Conservation (phyloP, 2,797 vertebrate species). For the Acrocephalus scirpaceus region DNA sequence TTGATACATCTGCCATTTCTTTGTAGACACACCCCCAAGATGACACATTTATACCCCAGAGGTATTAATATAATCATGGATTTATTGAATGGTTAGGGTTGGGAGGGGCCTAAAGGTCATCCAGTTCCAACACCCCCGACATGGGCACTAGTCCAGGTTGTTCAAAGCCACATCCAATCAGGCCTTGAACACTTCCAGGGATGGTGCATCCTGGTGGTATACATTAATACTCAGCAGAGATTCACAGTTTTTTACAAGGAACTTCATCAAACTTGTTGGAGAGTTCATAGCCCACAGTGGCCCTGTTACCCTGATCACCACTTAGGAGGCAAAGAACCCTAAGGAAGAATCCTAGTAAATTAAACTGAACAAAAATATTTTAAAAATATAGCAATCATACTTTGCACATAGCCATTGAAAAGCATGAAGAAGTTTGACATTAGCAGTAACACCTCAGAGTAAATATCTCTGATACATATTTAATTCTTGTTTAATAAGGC, state of each 20-base stretch:
- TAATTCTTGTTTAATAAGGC: conserved; percentile 12
- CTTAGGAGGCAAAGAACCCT: background rate
- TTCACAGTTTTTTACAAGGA: background rate
- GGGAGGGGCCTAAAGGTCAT: background rate
- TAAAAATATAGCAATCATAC: background rate
- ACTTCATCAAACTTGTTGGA: background rate
- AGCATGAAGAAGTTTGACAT: background rate
- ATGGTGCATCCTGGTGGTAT: background rate
- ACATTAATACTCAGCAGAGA: background rate
- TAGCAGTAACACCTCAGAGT: background rate
- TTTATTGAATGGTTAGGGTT: background rate
- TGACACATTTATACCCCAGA: background rate
- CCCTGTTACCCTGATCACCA: background rate
- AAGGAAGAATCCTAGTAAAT: background rate
- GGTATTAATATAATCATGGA: background rate
- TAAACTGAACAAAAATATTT: background rate
- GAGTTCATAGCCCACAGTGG: background rate
- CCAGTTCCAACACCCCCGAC: background rate
- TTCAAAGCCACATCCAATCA: background rate
- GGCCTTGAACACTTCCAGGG: background rate
- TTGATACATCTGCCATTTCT: background rate
- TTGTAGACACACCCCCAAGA: background rate
- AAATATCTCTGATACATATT: background rate
- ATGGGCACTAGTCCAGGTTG: background rate
- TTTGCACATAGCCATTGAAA: background rate